Percentiles rank a stretch among this genome's conserved stretches.
Conservation (phyloP, 2,888 invertebrate genomes). For the Amphipoea lucens region DNA sequence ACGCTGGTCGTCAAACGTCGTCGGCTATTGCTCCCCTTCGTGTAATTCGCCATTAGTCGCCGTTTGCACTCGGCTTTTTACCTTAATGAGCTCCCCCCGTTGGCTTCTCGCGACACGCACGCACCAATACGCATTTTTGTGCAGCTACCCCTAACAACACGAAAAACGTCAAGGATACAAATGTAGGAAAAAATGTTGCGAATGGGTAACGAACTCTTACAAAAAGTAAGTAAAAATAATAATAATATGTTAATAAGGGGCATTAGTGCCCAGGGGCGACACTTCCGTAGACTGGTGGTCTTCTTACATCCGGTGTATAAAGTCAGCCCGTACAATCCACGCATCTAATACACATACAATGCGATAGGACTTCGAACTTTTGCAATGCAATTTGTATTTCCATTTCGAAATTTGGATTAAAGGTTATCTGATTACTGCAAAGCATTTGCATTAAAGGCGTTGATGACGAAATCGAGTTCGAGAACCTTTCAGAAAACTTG, state of each 20-base stretch:
- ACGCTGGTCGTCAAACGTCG: slow-evolving; percentile 70
- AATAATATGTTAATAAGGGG: slow-evolving; percentile 62
- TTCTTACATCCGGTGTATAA: slow-evolving; percentile 67
- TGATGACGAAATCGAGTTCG: slow-evolving; percentile 19
- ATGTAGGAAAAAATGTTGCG: slow-evolving; percentile 65
- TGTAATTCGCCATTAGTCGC: slow-evolving; percentile 90
- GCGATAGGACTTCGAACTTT: slow-evolving; percentile 22
- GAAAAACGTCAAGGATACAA: slow-evolving; percentile 65
- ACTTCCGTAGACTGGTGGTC: slow-evolving; percentile 70
- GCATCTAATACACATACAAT: slow-evolving; percentile 39
- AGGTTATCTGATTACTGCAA: slow-evolving; percentile 14
- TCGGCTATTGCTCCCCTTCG: slow-evolving; percentile 86
- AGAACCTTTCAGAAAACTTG: slow-evolving; percentile 7
- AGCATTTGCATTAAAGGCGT: slow-evolving; percentile 34
- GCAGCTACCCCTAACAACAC: slow-evolving; percentile 77
- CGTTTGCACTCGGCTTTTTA: slow-evolving; percentile 90
- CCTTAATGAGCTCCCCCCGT: slow-evolving; percentile 89
- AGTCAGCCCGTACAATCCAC: slow-evolving; percentile 31
- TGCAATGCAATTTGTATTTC: slow-evolving; percentile 48
- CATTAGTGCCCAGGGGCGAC: slow-evolving; percentile 65
- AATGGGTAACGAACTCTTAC: slow-evolving; percentile 56
- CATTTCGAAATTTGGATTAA: slow-evolving; percentile 21
- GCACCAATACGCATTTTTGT: slow-evolving; percentile 87
- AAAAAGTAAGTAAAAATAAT: slow-evolving; percentile 46
- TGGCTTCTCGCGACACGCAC: slow-evolving; percentile 79